phyloP scores from a whole-genome alignment of 2,113 vertebrate species.

The human (Homo sapiens) region GRCh38 chr14:90096501-90097000 shows the following conservation, averaged over 20 bases:
- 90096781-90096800: not conserved
- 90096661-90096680: not conserved
- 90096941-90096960: not conserved
- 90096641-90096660: not conserved
- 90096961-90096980: not conserved
- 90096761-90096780: not conserved
- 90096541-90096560: not conserved
- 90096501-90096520: not conserved
- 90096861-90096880: not conserved
- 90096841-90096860: too few relatives aligned
- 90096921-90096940: not conserved
- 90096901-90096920: not conserved
- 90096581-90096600: not conserved
- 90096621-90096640: not conserved
- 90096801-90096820: not conserved
- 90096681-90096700: not conserved
- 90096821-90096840: not conserved
- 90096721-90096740: not conserved
- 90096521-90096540: not conserved
- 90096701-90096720: not conserved
- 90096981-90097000: not conserved
- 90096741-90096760: not conserved
- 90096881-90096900: not conserved
- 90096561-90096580: not conserved
- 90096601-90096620: not conserved